phyloP scores from a whole-genome alignment of 2,113 vertebrate genomes.

The Scalopus aquaticus region DNA sequence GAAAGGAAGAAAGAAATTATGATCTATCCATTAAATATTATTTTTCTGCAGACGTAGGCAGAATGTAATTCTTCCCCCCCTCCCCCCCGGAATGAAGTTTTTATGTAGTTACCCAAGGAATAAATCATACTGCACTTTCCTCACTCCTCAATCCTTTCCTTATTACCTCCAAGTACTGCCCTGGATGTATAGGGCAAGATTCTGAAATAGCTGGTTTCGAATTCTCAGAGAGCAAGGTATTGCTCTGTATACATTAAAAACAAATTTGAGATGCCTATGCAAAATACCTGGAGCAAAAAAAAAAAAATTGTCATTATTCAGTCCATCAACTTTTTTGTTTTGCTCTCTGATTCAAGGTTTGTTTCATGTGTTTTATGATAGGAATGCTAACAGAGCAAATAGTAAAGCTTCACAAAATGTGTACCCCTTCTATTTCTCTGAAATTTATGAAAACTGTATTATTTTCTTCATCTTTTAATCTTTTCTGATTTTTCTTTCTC shows the following conservation, averaged over 20 bases:
- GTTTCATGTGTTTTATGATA: background rate
- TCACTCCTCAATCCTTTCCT: background rate
- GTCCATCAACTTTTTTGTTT: background rate
- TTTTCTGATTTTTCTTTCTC: background rate
- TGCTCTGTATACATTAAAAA: background rate
- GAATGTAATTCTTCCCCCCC: background rate
- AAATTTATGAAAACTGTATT: background rate
- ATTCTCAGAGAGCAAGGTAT: background rate
- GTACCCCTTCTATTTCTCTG: background rate
- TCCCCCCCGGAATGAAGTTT: no score
- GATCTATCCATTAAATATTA: no score
- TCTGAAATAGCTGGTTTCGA: background rate
- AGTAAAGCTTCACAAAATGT: background rate
- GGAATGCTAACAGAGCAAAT: background rate
- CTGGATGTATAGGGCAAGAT: background rate
- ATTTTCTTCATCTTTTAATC: background rate
- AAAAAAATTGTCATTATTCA: background rate
- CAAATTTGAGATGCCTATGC: background rate
- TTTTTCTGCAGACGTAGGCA: no score
- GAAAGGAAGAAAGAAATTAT: background rate
- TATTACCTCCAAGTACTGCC: background rate
- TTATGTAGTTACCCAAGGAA: background rate
- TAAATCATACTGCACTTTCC: background rate
- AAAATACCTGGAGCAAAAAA: background rate
- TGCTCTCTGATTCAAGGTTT: background rate